phyloP scores from a whole-genome alignment of 2,797 vertebrate species.

The Trichosurus vulpecula region DNA sequence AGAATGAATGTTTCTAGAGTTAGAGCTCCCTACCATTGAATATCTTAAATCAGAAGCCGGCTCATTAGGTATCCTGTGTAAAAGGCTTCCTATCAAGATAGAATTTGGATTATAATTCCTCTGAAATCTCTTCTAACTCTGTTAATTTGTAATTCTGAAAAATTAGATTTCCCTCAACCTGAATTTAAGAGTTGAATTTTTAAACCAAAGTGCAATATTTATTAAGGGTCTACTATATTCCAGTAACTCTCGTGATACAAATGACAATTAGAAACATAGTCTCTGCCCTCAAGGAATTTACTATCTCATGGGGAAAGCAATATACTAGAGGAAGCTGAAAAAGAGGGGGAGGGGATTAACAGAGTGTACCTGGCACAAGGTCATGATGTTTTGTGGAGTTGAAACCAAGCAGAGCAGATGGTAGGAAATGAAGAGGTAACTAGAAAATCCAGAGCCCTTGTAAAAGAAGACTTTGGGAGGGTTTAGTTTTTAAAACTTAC shows the following conservation, averaged over 20 bases:
- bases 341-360: neutral
- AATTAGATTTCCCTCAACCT: neutral
- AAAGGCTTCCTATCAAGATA: neutral
- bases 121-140: neutral
- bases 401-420: neutral
- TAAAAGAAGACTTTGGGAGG: neutral
- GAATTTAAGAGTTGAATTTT: neutral
- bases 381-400: neutral
- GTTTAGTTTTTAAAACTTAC: neutral
- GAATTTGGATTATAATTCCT: neutral
- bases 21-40: neutral
- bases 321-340: neutral
- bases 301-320: neutral
- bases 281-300: neutral
- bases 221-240: neutral
- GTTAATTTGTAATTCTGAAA: too few species aligned
- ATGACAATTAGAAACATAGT: neutral
- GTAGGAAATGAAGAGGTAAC: neutral
- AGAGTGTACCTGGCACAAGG: neutral
- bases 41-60: neutral
- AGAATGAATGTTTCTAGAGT: neutral
- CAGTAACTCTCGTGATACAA: too few species aligned
- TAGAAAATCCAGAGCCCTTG: neutral
- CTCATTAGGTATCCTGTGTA: neutral
- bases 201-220: neutral